A percentile compares a stretch with the other conserved stretches of the same genome.
Evolutionary conservation across 1,140 invertebrate species (phyloP).

Genomic region (Pteromalus puparum): DNA sequence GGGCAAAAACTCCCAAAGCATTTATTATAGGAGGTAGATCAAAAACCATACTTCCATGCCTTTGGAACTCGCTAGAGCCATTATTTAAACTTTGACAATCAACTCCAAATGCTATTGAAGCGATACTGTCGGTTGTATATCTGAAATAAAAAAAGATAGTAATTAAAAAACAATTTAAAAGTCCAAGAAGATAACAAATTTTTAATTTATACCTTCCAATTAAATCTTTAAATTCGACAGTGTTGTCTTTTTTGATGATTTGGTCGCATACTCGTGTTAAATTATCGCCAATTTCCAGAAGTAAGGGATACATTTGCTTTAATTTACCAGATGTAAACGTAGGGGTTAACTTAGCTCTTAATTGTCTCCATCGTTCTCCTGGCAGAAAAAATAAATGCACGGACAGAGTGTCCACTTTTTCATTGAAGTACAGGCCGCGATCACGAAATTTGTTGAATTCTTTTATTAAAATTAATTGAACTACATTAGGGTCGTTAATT

Average conservation of each 20-base stretch:
- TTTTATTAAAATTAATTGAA: conserved; percentile 73
- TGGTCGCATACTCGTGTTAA: conserved; percentile 57
- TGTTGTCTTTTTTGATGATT: background rate
- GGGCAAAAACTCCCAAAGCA: background rate
- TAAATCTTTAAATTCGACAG: conserved; percentile 57
- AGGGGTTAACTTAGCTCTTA: conserved; percentile 76
- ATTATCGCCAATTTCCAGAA: conserved; percentile 71
- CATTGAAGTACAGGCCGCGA: conserved; percentile 71
- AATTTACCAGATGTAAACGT: conserved; percentile 78
- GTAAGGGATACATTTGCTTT: conserved; percentile 75
- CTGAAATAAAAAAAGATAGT: background rate
- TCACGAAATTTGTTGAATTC: conserved; percentile 76
- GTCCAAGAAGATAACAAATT: too few relatives aligned
- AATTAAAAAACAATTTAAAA: too few relatives aligned
- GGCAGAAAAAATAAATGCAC: conserved; percentile 75
- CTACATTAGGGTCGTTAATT: conserved; percentile 73
- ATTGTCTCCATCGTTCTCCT: conserved; percentile 74
- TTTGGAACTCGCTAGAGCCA: conserved; percentile 21
- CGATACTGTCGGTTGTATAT: background rate
- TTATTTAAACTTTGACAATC: background rate
- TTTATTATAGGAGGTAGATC: background rate
- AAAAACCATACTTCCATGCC: conserved; percentile 75
- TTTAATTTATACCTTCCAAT: too few relatives aligned
- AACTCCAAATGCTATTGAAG: background rate
- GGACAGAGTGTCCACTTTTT: conserved; percentile 75